Percentiles rank a stretch among this genome's conserved stretches.
These are phyloP conservation scores for Choloepus didactylus DNA, from an alignment of 2,797 vertebrate genomes.

Conservation along the genomic window DNA sequence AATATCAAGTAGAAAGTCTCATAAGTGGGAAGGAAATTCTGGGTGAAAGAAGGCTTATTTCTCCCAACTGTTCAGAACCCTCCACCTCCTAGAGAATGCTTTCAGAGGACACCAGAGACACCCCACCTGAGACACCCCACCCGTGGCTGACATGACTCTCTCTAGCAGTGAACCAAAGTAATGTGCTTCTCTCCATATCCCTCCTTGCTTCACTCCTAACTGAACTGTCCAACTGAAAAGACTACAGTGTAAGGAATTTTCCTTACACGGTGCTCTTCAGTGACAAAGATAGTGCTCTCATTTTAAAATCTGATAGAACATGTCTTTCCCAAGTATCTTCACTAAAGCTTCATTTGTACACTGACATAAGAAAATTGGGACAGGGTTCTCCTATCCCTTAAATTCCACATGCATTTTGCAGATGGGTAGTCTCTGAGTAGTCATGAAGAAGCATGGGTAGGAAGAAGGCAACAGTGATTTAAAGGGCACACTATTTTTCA, in stretches of 20 bases:
- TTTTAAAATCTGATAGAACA: neutral
- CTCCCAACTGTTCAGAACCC: conserved; percentile 11
- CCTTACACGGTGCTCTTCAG: neutral
- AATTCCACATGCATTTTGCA: neutral
- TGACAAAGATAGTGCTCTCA: conserved; percentile 40
- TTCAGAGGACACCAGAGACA: neutral
- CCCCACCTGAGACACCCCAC: neutral
- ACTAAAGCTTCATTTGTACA: neutral
- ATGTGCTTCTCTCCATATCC: neutral
- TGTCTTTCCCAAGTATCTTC: conserved; percentile 41
- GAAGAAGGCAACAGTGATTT: neutral
- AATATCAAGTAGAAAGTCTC: neutral
- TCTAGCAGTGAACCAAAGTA: neutral
- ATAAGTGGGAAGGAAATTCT: conserved; percentile 48
- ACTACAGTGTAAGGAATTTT: conserved; percentile 2
- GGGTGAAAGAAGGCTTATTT: conserved; percentile 45
- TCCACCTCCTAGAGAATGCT: neutral
- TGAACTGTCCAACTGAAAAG: conserved; percentile 7
- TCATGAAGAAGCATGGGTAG: neutral
- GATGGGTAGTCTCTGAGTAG: neutral
- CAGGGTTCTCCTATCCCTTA: neutral
- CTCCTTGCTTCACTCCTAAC: neutral
- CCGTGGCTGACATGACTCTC: neutral
- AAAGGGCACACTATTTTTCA: neutral
- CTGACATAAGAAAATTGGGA: neutral